A percentile compares a stretch with the other conserved stretches of the same genome.
phyloP scores from a whole-genome alignment of 1,140 invertebrate species.

The Zeugodacus cucurbitae region DNA sequence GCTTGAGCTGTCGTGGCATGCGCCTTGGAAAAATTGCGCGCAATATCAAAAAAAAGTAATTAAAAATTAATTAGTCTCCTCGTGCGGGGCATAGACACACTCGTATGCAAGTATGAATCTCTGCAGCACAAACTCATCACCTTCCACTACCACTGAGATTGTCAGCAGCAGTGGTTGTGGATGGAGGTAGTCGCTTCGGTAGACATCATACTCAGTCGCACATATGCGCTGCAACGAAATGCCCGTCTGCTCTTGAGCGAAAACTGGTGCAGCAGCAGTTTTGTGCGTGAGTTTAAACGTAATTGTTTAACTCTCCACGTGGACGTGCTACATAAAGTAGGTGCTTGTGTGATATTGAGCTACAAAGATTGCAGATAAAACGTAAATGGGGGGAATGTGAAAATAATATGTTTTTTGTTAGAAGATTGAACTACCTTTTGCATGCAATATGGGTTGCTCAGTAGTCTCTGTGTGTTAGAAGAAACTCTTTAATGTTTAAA shows the following conservation, averaged over 20 bases:
- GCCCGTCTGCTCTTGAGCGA: not conserved
- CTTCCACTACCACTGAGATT: not conserved
- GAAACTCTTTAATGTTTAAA: no score
- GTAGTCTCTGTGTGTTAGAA: no score
- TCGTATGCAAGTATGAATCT: not conserved
- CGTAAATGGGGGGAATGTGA: not conserved
- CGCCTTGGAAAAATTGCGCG: not conserved
- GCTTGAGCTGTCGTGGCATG: not conserved
- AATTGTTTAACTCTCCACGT: not conserved
- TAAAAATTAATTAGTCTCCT: constrained; percentile 35
- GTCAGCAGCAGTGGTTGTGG: not conserved
- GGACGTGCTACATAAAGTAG: not conserved
- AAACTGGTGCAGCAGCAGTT: not conserved
- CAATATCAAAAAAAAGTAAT: constrained; percentile 31
- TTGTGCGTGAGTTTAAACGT: not conserved
- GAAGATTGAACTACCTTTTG: no score
- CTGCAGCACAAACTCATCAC: not conserved
- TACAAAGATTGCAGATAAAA: not conserved
- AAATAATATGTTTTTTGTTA: no score
- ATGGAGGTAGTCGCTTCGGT: not conserved
- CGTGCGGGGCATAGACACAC: not conserved
- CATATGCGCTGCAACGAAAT: not conserved
- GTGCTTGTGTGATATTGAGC: not conserved
- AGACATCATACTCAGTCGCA: not conserved
- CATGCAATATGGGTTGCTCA: no score